Evolutionary conservation across 2,888 invertebrate genomes (phyloP).

Genomic region (Heteromurus nitidus): DNA sequence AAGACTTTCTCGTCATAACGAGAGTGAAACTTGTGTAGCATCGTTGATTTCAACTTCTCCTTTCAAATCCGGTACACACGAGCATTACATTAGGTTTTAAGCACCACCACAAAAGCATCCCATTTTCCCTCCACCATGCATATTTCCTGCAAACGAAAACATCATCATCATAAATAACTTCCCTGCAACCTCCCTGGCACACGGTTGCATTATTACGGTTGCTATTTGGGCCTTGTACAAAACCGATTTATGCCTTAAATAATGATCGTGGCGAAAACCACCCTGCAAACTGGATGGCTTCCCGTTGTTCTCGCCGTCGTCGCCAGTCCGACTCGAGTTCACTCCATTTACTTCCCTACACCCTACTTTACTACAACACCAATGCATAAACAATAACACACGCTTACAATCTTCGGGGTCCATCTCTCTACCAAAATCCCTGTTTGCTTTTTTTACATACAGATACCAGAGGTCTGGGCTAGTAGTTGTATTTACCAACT

Average conservation of each 20-base stretch:
- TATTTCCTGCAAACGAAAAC: slow-evolving; percentile 60
- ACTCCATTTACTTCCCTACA: slow-evolving; percentile 48
- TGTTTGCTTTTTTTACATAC: too few species aligned
- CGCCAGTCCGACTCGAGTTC: slow-evolving; percentile 57
- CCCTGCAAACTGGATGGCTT: slow-evolving; percentile 37
- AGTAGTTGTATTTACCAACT: too few species aligned
- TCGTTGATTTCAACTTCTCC: too few species aligned
- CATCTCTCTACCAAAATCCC: too few species aligned
- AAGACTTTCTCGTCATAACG: too few species aligned
- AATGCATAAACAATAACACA: slow-evolving; percentile 44
- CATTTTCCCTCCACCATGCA: slow-evolving; percentile 16
- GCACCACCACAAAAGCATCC: slow-evolving; percentile 29
- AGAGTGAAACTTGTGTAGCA: too few species aligned
- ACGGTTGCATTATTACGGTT: slow-evolving; percentile 56
- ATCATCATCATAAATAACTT: slow-evolving; percentile 59
- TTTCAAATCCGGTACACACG: too few species aligned
- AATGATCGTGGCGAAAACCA: slow-evolving; percentile 60
- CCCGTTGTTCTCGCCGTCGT: slow-evolving; percentile 57
- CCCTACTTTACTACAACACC: background rate
- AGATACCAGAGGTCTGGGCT: too few species aligned
- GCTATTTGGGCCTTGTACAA: slow-evolving; percentile 36
- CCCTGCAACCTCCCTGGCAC: slow-evolving; percentile 52
- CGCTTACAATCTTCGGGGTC: too few species aligned
- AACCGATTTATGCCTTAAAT: slow-evolving; percentile 60
- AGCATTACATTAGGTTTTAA: slow-evolving; percentile 17